Evolutionary conservation across 2,797 vertebrate genomes (phyloP).

Genomic region (Rhinoraja longicauda): DNA sequence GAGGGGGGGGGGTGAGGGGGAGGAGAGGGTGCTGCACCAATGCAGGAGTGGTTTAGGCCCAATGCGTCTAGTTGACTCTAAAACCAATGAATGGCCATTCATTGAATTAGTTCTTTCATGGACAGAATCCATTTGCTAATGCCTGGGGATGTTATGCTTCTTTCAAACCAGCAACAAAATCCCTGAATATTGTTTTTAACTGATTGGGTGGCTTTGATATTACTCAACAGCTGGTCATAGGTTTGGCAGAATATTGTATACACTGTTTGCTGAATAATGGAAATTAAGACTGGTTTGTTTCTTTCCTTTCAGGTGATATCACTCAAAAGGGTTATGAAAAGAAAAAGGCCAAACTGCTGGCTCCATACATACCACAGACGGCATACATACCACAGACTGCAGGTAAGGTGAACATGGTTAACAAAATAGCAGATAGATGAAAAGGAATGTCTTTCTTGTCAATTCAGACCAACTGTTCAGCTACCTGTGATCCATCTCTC

Average conservation of each 20-base stretch:
- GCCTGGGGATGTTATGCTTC: background rate
- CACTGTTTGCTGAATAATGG: background rate
- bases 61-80: too few relatives aligned
- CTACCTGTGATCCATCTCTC: background rate
- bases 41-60: too few relatives aligned
- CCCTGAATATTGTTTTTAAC: background rate
- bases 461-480: background rate
- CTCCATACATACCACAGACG: conserved; percentile 48
- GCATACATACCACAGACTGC: conserved; percentile 51
- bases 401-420: conserved; percentile 45
- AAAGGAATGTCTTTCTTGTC: background rate
- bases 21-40: too few relatives aligned
- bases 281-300: conserved; percentile 17
- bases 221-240: background rate
- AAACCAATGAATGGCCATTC: background rate
- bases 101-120: background rate
- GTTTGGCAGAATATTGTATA: background rate
- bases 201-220: background rate
- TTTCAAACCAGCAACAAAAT: background rate
- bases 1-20: too few relatives aligned
- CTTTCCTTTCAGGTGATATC: conserved; percentile 53
- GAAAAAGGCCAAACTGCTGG: conserved; percentile 55
- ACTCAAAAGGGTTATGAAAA: conserved; percentile 59
- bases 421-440: background rate
- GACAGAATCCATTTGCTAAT: background rate